A percentile compares a stretch with the other conserved stretches of the same genome.
phyloP scores from a whole-genome alignment of 2,797 vertebrate species.

The Alcedo atthis region DNA sequence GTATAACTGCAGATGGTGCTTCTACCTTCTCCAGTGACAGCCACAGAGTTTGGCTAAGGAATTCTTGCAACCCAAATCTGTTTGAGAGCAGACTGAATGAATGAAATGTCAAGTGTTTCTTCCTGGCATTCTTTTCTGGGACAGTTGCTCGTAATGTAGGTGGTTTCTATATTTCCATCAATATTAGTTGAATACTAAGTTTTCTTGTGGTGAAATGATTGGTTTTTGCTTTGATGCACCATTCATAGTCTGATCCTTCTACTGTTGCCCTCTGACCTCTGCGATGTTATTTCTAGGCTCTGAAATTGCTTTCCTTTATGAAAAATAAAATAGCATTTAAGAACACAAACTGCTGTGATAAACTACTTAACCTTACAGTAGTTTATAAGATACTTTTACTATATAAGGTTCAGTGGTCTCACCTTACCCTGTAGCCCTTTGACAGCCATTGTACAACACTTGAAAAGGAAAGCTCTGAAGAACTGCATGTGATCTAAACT shows the following conservation, averaged over 20 bases:
- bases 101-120: background rate
- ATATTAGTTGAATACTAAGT: background rate
- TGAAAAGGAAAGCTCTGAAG: background rate
- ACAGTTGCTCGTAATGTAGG: background rate
- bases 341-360: slow-evolving; percentile 3
- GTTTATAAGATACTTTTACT: background rate
- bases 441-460: background rate
- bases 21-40: background rate
- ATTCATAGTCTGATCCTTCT: background rate
- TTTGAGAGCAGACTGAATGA: background rate
- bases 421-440: background rate
- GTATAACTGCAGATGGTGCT: background rate
- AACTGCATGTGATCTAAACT: background rate
- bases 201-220: slow-evolving; percentile 2
- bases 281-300: slow-evolving; percentile 3
- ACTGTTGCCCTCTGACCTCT: background rate
- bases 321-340: slow-evolving; percentile 17
- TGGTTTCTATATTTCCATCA: background rate
- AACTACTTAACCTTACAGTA: background rate
- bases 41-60: background rate
- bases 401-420: background rate
- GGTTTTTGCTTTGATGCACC: background rate
- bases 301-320: slow-evolving; percentile 1
- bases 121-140: background rate
- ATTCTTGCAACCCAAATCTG: background rate